These are phyloP conservation scores for Schizotus pectinicornis DNA, from an alignment of 2,888 invertebrate species.

Conservation along the genomic window DNA sequence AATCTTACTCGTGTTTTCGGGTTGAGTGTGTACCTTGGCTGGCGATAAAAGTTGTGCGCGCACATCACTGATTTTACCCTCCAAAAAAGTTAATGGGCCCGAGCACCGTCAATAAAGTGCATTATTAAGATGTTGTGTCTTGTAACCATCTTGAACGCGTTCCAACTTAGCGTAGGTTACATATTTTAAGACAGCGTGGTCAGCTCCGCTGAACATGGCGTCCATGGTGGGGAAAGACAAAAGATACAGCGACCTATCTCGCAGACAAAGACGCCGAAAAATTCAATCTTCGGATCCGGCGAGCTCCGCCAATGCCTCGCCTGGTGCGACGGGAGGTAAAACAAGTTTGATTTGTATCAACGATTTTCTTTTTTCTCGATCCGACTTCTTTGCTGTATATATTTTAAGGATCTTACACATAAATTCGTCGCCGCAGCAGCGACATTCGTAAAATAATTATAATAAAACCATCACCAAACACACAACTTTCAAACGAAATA, in stretches of 20 bases:
- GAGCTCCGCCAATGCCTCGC: conserved; percentile 43
- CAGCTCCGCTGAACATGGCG: conserved; percentile 48
- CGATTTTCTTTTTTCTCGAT: conserved; percentile 12
- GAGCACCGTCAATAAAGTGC: conserved; percentile 38
- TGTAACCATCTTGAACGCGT: conserved; percentile 42
- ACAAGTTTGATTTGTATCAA: conserved; percentile 46
- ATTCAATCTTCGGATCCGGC: conserved; percentile 37
- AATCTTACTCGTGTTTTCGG: conserved; percentile 41
- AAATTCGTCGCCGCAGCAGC: background rate
- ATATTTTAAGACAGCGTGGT: conserved; percentile 50
- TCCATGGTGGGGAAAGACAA: conserved; percentile 33
- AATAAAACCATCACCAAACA: conserved; percentile 19
- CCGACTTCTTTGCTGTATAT: conserved; percentile 13
- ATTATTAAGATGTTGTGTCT: conserved; percentile 46
- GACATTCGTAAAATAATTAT: conserved; percentile 13
- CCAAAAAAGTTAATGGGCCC: conserved; percentile 31
- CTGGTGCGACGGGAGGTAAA: conserved; percentile 48
- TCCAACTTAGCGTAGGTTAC: conserved; percentile 49
- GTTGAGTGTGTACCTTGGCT: conserved; percentile 33
- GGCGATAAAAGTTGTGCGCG: conserved; percentile 28
- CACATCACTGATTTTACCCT: conserved; percentile 34
- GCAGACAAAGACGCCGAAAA: conserved; percentile 37
- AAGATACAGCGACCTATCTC: conserved; percentile 22
- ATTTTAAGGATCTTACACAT: conserved; percentile 9
- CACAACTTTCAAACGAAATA: conserved; percentile 1